Evolutionary conservation across 2,113 vertebrate genomes (phyloP), one percentile per base, ranked within the genome.

Genomic region (Phrynosoma platyrhinos): DNA sequence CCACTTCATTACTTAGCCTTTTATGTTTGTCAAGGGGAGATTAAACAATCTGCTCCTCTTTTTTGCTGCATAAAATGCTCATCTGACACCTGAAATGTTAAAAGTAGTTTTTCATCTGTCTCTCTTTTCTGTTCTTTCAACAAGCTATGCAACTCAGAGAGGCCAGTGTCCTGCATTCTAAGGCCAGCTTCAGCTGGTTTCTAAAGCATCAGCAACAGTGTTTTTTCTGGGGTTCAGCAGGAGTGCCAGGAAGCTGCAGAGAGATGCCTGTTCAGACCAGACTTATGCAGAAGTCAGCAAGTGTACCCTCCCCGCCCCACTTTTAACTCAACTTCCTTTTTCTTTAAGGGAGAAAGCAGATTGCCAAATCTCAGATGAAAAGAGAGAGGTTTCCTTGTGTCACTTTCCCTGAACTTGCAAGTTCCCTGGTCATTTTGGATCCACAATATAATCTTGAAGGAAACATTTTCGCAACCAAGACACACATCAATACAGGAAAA

Each of bases 261-360:
- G 7, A 5, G 8, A 21, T 9, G 87, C 81, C 87, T 78, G 10
- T 42, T 30, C n/a, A 71, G 58, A 62, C 27, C 27, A 20, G 87
- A 83, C 74, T 58, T 88, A 42, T 55, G 64, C 72, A 69, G 30
- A 88, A 78, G n/a, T 82, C 55, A 87, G 79, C 86, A 81, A n/a
- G 42, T 47, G 71, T 30, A 77, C 23, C 25, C 32, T 75, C 27
- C n/a, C 64, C 32, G 52, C 69, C 36, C 25, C 25, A 13, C 80
- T 53, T 68, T 77, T 81, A 9, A 53, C 20, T 36, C 18, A 4
- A 27, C 30, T 47, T 53, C 82, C 52, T 64, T 20, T 40, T 5
- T 36, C 25, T 52, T 47, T 21, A n/a, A 66, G 10, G 2, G 25
- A 36, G 27, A 40, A 47, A 77, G n/a, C 32, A 66, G 27, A 47